phyloP scores from a whole-genome alignment of 2,113 vertebrate species.

The Toxotes jaculatrix region DNA sequence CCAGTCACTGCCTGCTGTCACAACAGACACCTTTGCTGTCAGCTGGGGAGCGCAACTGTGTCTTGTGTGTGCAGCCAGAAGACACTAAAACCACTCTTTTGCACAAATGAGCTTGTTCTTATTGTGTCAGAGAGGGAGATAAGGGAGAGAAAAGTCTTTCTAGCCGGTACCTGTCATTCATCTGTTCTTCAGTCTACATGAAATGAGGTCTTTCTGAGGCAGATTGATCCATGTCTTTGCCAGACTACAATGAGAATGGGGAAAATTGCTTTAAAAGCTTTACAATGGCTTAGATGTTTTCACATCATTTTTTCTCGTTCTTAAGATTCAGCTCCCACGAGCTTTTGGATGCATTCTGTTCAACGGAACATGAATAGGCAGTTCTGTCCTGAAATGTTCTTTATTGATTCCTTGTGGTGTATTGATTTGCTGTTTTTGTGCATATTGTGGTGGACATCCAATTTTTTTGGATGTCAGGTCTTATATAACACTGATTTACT shows the following conservation, averaged over 20 bases:
- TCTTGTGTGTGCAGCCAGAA: not conserved
- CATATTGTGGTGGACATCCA: not conserved
- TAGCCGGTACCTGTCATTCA: not conserved
- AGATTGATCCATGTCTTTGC: not conserved
- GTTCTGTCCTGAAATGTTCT: not conserved
- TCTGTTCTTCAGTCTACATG: not conserved
- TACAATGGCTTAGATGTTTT: not conserved
- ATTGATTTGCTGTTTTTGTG: not conserved
- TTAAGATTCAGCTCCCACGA: not conserved
- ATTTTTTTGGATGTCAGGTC: not conserved
- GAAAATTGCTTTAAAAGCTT: not conserved
- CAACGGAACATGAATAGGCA: not conserved
- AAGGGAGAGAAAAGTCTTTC: not conserved
- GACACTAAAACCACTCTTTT: not conserved
- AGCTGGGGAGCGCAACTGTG: not conserved
- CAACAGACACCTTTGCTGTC: constrained; percentile 21
- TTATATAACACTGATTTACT: not conserved
- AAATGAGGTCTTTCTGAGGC: not conserved
- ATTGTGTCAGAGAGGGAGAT: not conserved
- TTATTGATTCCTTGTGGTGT: not conserved
- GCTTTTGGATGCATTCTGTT: not conserved
- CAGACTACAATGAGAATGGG: constrained; percentile 5
- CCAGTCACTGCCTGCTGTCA: constrained; percentile 26
- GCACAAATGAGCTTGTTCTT: not conserved
- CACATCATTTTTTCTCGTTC: not conserved